phyloP scores from a whole-genome alignment of 2,888 invertebrate genomes.

The Standfussiana lucernea region DNA sequence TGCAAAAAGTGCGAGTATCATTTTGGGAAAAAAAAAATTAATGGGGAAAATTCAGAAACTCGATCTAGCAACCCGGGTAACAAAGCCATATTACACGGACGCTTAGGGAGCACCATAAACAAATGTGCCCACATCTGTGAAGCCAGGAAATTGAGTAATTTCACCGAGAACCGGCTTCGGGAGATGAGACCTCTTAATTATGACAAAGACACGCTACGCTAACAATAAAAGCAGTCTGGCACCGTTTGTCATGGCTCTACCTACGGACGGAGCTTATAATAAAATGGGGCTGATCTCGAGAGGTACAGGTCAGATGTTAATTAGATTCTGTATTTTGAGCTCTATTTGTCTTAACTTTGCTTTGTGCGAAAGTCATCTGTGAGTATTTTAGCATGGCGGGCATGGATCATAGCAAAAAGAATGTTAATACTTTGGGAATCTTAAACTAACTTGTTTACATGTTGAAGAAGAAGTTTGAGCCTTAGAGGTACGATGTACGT shows the following conservation, averaged over 20 bases:
- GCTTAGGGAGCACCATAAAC: constrained; percentile 36
- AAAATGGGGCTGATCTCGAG: constrained; percentile 46
- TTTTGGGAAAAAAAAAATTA: not conserved
- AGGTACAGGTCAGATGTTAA: constrained; percentile 50
- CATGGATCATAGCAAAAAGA: not conserved
- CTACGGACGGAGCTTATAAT: constrained; percentile 31
- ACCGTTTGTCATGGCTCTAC: constrained; percentile 55
- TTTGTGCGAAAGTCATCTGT: not conserved
- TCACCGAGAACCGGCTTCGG: constrained; percentile 51
- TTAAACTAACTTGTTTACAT: not conserved
- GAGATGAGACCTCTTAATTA: constrained; percentile 74
- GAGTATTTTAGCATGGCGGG: too few relatives aligned
- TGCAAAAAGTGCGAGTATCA: not conserved
- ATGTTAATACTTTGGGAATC: not conserved
- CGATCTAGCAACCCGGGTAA: constrained; percentile 1
- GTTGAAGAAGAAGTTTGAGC: not conserved
- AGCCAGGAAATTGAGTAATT: constrained; percentile 69
- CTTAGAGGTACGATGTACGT: too few relatives aligned
- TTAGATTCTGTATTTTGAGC: constrained; percentile 29
- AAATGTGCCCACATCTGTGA: constrained; percentile 50
- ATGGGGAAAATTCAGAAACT: not conserved
- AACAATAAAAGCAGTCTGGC: constrained; percentile 60
- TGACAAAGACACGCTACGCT: constrained; percentile 65
- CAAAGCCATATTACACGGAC: constrained; percentile 41
- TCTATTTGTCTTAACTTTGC: constrained; percentile 4